Conservation (phyloP, 2,113 vertebrate species). For the Calonectris borealis region DNA sequence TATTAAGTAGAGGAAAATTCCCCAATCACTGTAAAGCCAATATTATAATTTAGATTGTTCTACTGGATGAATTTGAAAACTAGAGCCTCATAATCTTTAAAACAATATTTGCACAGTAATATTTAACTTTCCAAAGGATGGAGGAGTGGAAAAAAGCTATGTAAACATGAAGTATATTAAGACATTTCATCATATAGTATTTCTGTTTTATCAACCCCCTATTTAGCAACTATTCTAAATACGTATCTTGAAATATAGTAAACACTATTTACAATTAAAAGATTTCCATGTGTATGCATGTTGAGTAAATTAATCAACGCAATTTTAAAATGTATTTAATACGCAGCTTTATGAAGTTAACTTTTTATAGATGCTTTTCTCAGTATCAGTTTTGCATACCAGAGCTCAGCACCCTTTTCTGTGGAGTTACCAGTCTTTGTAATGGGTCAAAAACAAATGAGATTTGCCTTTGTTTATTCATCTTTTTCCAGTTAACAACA, state of each 20-base stretch:
- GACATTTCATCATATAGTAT: constrained; percentile 37
- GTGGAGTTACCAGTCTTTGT: not conserved
- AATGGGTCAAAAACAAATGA: not conserved
- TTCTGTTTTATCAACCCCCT: constrained; percentile 3
- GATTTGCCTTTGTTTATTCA: not conserved
- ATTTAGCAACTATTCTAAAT: not conserved
- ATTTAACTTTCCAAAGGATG: constrained; percentile 49
- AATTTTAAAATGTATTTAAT: not conserved
- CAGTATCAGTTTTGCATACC: not conserved
- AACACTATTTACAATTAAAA: not conserved
- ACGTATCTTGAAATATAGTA: not conserved
- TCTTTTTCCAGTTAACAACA: not conserved
- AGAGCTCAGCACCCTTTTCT: not conserved
- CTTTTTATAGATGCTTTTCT: not conserved
- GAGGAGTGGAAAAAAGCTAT: constrained; percentile 2
- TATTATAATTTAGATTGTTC: constrained; percentile 61
- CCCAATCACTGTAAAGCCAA: constrained; percentile 51
- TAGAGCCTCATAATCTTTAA: constrained; percentile 57
- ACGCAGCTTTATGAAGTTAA: not conserved
- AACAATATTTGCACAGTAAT: constrained; percentile 58
- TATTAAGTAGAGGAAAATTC: constrained; percentile 50
- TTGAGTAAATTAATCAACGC: not conserved
- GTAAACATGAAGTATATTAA: constrained; percentile 37
- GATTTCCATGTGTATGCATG: not conserved
- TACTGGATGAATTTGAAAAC: constrained; percentile 55